These are phyloP conservation scores for Phrynosoma platyrhinos DNA, from an alignment of 2,113 vertebrate genomes.

Conservation along the genomic window DNA sequence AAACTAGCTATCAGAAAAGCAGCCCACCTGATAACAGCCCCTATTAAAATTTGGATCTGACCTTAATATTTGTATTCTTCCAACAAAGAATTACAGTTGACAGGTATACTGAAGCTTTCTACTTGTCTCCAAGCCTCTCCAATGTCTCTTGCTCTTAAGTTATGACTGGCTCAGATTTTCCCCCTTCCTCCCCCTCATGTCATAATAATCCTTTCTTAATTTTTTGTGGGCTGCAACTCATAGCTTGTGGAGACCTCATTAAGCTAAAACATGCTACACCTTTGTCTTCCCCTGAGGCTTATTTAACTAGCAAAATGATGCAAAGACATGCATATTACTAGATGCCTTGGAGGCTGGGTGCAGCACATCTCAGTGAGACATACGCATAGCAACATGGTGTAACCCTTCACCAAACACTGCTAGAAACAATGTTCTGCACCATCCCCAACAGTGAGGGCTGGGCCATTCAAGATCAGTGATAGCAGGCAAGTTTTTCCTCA, in stretches of 20 bases:
- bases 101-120: background rate
- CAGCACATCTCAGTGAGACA: background rate
- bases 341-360: background rate
- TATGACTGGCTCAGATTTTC: background rate
- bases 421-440: too few relatives aligned
- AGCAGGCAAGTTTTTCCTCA: background rate
- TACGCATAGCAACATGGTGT: background rate
- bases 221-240: conserved; percentile 21
- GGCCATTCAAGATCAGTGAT: background rate
- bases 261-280: conserved; percentile 15
- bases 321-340: background rate
- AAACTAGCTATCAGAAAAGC: background rate
- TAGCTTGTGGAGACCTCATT: conserved; percentile 41
- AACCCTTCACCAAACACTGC: too few relatives aligned
- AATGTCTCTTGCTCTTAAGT: background rate
- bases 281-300: background rate
- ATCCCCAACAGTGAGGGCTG: background rate
- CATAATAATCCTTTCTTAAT: background rate
- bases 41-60: background rate
- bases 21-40: background rate
- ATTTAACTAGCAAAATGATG: conserved; percentile 34
- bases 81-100: background rate
- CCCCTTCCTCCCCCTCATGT: background rate
- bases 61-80: background rate
- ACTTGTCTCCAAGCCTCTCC: background rate